Evolutionary conservation across 2,797 vertebrate species (phyloP).

Genomic region (Clarias platycephalus): DNA sequence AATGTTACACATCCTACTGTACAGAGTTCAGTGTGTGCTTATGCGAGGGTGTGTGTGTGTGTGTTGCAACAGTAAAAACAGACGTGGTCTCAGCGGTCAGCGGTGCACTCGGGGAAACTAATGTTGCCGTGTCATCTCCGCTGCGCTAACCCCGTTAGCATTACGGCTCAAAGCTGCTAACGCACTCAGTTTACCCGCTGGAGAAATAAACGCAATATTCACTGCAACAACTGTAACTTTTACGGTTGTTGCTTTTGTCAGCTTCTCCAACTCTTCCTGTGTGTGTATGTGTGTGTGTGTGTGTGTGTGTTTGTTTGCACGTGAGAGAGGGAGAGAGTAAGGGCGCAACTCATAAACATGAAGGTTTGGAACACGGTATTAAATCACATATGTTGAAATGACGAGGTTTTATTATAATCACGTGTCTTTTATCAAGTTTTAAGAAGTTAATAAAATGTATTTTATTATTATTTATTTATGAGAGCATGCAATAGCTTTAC

Average conservation of each 20-base stretch:
- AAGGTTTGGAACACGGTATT: neutral
- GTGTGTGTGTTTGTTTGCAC: neutral
- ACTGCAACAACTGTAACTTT: constrained; percentile 30
- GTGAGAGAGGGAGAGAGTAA: neutral
- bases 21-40: neutral
- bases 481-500: neutral
- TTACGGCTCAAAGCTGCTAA: constrained; percentile 24
- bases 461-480: neutral
- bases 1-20: neutral
- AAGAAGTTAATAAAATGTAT: neutral
- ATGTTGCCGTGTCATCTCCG: neutral
- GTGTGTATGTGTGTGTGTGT: neutral
- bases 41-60: neutral
- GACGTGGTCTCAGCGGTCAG: constrained; percentile 6
- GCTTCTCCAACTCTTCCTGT: constrained; percentile 1
- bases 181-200: constrained; percentile 26
- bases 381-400: neutral
- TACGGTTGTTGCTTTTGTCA: constrained; percentile 19
- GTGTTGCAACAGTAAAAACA: neutral
- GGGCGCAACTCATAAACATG: neutral
- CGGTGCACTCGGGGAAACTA: neutral
- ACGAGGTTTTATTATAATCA: neutral
- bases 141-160: neutral
- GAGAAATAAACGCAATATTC: constrained; percentile 38
- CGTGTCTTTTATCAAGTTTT: constrained; percentile 3